Percentiles rank a stretch among this genome's conserved stretches.
phyloP scores from a whole-genome alignment of 2,797 vertebrate species.

The Sebastes aleutianus region DNA sequence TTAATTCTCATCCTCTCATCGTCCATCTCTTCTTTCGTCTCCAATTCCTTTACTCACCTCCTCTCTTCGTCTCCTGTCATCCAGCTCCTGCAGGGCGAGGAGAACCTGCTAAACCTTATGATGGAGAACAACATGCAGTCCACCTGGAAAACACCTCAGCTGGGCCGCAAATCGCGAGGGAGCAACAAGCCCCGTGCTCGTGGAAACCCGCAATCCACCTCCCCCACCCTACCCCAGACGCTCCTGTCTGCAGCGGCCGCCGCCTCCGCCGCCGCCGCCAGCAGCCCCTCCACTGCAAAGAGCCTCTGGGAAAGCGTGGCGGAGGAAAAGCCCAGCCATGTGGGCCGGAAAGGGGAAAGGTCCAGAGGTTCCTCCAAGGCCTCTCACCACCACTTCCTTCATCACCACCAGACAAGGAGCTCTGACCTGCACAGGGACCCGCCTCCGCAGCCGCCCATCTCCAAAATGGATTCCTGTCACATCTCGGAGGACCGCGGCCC shows the following conservation, averaged over 20 bases:
- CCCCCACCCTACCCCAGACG: slow-evolving; percentile 43
- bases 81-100: slow-evolving; percentile 91
- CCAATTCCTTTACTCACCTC: background rate
- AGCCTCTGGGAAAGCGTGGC: slow-evolving; percentile 54
- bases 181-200: slow-evolving; percentile 79
- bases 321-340: slow-evolving; percentile 58
- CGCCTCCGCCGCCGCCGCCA: slow-evolving; percentile 49
- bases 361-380: slow-evolving; percentile 73
- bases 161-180: slow-evolving; percentile 84
- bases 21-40: background rate
- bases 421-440: slow-evolving; percentile 76
- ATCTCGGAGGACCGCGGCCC: slow-evolving; percentile 76
- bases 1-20: background rate
- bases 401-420: slow-evolving; percentile 71
- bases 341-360: slow-evolving; percentile 60
- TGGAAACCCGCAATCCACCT: slow-evolving; percentile 68
- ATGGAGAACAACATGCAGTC: slow-evolving; percentile 93
- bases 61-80: background rate
- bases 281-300: slow-evolving; percentile 65
- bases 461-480: slow-evolving; percentile 86
- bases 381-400: slow-evolving; percentile 74
- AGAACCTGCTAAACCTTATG: slow-evolving; percentile 94
- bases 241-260: slow-evolving; percentile 41
- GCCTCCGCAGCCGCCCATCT: slow-evolving; percentile 82
- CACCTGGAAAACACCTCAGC: slow-evolving; percentile 89